phyloP scores from a whole-genome alignment of 2,888 invertebrate genomes.

The Cylloceria caligata region DNA sequence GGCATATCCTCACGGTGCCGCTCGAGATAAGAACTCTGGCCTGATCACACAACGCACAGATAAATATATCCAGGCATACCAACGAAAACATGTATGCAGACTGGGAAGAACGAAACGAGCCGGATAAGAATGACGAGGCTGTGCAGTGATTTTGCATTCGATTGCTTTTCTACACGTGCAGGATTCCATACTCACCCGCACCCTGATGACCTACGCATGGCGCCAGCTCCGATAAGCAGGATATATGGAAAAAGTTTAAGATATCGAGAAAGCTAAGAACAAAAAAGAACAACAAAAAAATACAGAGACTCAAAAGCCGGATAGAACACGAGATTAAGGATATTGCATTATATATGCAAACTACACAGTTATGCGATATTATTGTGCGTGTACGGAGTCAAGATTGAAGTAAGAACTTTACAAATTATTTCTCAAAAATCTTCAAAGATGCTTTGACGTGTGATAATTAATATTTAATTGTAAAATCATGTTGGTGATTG shows the following conservation, averaged over 20 bases:
- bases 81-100: constrained; percentile 34
- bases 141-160: constrained; percentile 63
- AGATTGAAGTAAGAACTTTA: background rate
- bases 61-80: constrained; percentile 7
- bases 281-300: constrained; percentile 37
- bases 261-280: constrained; percentile 42
- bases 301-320: constrained; percentile 23
- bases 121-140: constrained; percentile 65
- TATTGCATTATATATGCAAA: constrained; percentile 21
- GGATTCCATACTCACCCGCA: constrained; percentile 45
- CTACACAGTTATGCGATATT: background rate
- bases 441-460: too few species aligned
- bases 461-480: too few species aligned
- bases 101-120: constrained; percentile 55
- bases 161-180: constrained; percentile 53
- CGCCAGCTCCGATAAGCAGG: constrained; percentile 60
- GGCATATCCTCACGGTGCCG: constrained; percentile 58
- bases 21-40: constrained; percentile 59
- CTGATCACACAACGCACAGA: constrained; percentile 39
- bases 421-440: too few species aligned
- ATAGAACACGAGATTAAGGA: constrained; percentile 22
- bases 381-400: background rate
- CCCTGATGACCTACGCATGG: constrained; percentile 39
- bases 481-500: too few species aligned
- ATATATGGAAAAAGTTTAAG: constrained; percentile 24